Percentiles rank a stretch among this genome's conserved stretches.
phyloP scores from a whole-genome alignment of 2,888 invertebrate species.

The Brenthis ino region DNA sequence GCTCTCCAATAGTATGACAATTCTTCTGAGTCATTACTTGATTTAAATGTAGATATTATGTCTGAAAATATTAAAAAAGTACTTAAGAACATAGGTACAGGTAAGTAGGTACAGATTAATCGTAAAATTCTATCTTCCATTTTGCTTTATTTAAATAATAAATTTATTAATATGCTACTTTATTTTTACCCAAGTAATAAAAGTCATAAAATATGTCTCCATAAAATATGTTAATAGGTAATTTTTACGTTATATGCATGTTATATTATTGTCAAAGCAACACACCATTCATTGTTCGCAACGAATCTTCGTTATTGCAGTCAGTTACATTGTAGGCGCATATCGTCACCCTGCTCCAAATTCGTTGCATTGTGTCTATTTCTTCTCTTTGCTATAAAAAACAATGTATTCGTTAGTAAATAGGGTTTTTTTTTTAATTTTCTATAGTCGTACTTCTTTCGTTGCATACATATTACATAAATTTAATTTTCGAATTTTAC shows the following conservation, averaged over 20 bases:
- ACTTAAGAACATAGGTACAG: constrained; percentile 8
- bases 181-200: not conserved
- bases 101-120: no score
- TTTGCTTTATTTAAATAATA: no score
- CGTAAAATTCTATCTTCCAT: no score
- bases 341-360: constrained; percentile 73
- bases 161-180: no score
- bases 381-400: constrained; percentile 70
- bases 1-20: constrained; percentile 84
- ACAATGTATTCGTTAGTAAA: not conserved
- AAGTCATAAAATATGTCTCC: not conserved
- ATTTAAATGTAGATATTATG: constrained; percentile 67
- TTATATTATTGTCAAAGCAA: constrained; percentile 39
- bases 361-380: constrained; percentile 75
- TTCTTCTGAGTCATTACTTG: constrained; percentile 83
- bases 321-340: constrained; percentile 63
- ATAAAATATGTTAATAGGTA: not conserved
- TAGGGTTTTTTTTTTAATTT: not conserved
- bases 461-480: no score
- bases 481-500: no score
- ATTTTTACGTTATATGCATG: not conserved
- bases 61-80: constrained; percentile 52
- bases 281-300: constrained; percentile 72
- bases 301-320: constrained; percentile 62
- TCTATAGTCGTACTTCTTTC: no score